Evolutionary conservation across 2,888 invertebrate species (phyloP).

Genomic region (Perdita meconis): DNA sequence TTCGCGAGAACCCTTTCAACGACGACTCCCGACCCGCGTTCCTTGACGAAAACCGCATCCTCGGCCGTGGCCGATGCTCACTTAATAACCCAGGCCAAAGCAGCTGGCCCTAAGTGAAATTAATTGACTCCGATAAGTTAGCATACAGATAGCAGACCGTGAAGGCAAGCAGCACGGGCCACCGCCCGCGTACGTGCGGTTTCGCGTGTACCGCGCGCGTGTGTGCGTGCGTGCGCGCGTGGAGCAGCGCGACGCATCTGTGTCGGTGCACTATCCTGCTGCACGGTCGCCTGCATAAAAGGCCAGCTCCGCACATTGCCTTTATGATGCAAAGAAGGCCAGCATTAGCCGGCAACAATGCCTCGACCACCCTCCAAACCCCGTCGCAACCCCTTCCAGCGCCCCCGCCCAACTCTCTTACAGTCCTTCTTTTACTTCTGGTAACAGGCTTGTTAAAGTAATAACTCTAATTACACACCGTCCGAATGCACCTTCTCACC

Average conservation of each 20-base stretch:
- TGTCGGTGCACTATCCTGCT: conserved; percentile 57
- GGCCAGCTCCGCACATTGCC: conserved; percentile 67
- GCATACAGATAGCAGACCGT: conserved; percentile 58
- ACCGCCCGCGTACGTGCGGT: conserved; percentile 49
- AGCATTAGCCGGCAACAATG: conserved; percentile 78
- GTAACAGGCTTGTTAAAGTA: conserved; percentile 79
- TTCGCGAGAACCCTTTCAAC: background rate
- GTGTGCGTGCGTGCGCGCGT: background rate
- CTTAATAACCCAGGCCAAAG: conserved; percentile 36
- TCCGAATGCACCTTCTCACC: conserved; percentile 78
- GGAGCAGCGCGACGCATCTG: background rate
- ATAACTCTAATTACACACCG: conserved; percentile 79
- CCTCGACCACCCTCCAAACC: conserved; percentile 54
- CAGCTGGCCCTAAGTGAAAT: conserved; percentile 74
- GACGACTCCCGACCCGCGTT: background rate
- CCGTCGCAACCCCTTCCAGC: conserved; percentile 13
- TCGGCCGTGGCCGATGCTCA: conserved; percentile 24
- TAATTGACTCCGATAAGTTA: conserved; percentile 70
- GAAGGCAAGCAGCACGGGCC: conserved; percentile 54
- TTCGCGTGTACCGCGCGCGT: conserved; percentile 35
- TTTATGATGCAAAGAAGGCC: conserved; percentile 79
- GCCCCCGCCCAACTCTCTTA: conserved; percentile 51
- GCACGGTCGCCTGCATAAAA: conserved; percentile 69
- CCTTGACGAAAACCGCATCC: conserved; percentile 14
- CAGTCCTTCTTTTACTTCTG: conserved; percentile 59